Evolutionary conservation across 2,888 invertebrate genomes (phyloP).

Genomic region (Phasia obesa): DNA sequence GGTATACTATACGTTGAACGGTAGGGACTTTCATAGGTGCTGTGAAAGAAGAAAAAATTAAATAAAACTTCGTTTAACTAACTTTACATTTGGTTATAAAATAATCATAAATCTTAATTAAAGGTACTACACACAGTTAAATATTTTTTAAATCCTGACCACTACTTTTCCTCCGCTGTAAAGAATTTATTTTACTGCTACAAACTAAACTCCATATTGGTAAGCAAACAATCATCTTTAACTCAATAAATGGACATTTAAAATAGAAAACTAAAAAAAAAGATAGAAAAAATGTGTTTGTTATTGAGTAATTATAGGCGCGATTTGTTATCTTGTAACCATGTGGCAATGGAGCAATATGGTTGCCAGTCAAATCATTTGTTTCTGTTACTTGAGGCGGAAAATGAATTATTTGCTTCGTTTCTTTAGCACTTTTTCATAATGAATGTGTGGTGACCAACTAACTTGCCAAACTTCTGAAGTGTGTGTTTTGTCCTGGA

Average conservation of each 20-base stretch:
- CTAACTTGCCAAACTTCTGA: conserved; percentile 11
- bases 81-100: neutral
- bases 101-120: conserved; percentile 66
- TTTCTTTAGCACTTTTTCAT: conserved; percentile 44
- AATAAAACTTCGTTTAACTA: conserved; percentile 11
- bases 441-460: conserved; percentile 52
- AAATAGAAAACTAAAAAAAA: conserved; percentile 38
- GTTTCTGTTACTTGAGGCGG: conserved; percentile 42
- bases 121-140: conserved; percentile 21
- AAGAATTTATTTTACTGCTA: neutral
- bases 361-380: conserved; percentile 20
- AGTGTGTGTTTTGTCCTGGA: conserved; percentile 15
- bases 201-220: conserved; percentile 28
- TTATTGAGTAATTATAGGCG: conserved; percentile 70
- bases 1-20: conserved; percentile 84
- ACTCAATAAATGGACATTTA: conserved; percentile 20
- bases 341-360: conserved; percentile 20
- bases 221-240: conserved; percentile 35
- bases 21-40: conserved; percentile 83
- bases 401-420: conserved; percentile 59
- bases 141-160: neutral
- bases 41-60: conserved; percentile 64
- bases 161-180: conserved; percentile 13
- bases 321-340: conserved; percentile 50
- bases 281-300: conserved; percentile 54